Base-by-base conservation (phyloP, 2,797 vertebrate genomes). In the Kryptopterus vitreolus region DNA sequence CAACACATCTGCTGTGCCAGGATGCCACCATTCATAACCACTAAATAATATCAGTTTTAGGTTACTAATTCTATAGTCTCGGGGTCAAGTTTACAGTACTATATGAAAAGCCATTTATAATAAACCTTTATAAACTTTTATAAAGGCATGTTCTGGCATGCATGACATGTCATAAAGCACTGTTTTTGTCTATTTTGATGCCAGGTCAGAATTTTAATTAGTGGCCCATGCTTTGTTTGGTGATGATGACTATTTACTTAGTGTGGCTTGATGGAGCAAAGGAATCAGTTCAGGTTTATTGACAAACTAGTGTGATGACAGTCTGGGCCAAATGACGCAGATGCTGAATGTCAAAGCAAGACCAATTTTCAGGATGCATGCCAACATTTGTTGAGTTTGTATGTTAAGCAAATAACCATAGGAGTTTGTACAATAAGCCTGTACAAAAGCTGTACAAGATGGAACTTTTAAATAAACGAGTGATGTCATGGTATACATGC, bases 371-470 rank as follows among this genome's bases (percentile, higher is more conserved):
- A 52, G 68, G 26, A 46, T 12, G 2, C 1, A 11, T 66, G 38
- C 15, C 3, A 48, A 26, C 13, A 69, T 48, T 35, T n/a, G 3
- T 12, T n/a, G 3, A 65, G 3, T 0, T 3, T 13, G 12, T 2
- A n/a, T 62, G 3, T 46, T 24, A 38, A 50, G 43, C 22, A 89
- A 91, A 90, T 78, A 91, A 80, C 68, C 18, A 16, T 85, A 82
- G 84, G 86, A 88, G 87, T 88, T 80, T 82, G 76, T 84, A 46
- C 80, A 85, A 52, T 7, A 50, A 85, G 77, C 71, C 85, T 88
- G 78, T 83, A 85, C 77, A 88, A 90, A 91, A 88, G n/a, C 66
- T 61, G 72, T 31, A 62, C 15, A 83, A 76, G 83, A 78, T 71
- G 70, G 76, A 73, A 72, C 26, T 79, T n/a, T 57, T 66, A 52